Conservation (phyloP, 2,113 vertebrate genomes). For the Beaufortia kweichowensis region DNA sequence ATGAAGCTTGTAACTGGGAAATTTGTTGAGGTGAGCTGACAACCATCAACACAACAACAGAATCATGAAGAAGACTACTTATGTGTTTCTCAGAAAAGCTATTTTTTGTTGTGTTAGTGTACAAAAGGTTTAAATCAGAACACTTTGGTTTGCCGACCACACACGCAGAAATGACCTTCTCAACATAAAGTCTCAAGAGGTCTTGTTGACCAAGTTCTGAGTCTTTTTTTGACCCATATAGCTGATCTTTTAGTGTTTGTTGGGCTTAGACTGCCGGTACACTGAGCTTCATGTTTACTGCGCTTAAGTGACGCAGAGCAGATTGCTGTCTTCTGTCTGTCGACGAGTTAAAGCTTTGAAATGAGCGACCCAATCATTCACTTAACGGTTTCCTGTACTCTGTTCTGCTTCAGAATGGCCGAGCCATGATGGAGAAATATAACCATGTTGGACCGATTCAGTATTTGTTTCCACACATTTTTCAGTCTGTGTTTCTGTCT, state of each 20-base stretch:
- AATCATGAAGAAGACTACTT: too few species aligned
- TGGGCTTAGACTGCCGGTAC: neutral
- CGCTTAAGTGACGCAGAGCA: neutral
- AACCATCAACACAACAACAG: too few species aligned
- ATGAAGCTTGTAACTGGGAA: too few species aligned
- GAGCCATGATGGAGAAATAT: neutral
- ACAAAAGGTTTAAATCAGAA: too few species aligned
- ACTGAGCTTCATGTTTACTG: neutral
- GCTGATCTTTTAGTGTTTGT: neutral
- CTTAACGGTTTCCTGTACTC: slow-evolving; percentile 29
- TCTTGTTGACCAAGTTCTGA: neutral
- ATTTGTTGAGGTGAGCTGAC: too few species aligned
- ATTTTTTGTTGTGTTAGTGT: too few species aligned
- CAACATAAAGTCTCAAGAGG: neutral
- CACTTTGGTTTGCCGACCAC: neutral
- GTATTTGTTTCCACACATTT: neutral
- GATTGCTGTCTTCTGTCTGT: slow-evolving; percentile 15
- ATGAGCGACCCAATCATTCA: slow-evolving; percentile 9
- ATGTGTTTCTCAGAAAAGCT: too few species aligned
- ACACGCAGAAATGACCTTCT: neutral
- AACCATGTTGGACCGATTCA: too few species aligned
- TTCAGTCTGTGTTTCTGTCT: neutral
- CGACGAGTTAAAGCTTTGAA: slow-evolving; percentile 8
- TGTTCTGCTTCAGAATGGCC: slow-evolving; percentile 2
- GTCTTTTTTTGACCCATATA: neutral